phyloP scores from a whole-genome alignment of 2,888 invertebrate genomes.

The Lycophotia porphyrea region DNA sequence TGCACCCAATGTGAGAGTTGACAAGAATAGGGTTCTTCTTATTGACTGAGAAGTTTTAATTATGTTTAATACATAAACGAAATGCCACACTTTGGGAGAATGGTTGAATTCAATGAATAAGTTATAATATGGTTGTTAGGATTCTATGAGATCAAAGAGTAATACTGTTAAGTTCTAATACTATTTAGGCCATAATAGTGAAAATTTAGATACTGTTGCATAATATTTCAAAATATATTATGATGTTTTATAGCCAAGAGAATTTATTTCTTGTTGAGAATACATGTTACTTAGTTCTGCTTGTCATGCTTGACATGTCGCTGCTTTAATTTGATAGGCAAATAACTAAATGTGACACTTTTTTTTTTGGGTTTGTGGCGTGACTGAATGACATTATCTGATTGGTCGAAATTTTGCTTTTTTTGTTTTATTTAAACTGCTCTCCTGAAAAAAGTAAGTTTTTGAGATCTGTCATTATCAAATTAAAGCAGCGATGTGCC shows the following conservation, averaged over 20 bases:
- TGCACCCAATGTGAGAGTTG: slow-evolving; percentile 91
- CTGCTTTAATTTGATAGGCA: no score
- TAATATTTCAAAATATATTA: slow-evolving; percentile 37
- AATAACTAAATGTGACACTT: no score
- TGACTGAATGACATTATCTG: no score
- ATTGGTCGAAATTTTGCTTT: no score
- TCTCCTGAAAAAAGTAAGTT: no score
- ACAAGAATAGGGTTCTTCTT: slow-evolving; percentile 90
- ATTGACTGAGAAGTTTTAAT: slow-evolving; percentile 69
- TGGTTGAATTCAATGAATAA: slow-evolving; percentile 29
- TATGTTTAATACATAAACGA: slow-evolving; percentile 25
- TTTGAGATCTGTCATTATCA: no score
- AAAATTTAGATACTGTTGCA: slow-evolving; percentile 30
- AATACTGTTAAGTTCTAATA: slow-evolving; percentile 34
- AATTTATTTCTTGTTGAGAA: slow-evolving; percentile 28
- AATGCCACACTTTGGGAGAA: slow-evolving; percentile 59
- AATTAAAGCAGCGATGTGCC: no score
- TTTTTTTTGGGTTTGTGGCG: no score
- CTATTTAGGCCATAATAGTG: slow-evolving; percentile 28
- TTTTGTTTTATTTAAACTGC: no score
- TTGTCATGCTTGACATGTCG: no score
- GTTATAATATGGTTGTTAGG: slow-evolving; percentile 28
- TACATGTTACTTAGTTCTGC: slow-evolving; percentile 14
- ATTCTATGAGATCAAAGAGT: slow-evolving; percentile 12
- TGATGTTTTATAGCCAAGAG: slow-evolving; percentile 11